Conservation (phyloP, 2,797 vertebrate species). For the Xiphophorus birchmanni region DNA sequence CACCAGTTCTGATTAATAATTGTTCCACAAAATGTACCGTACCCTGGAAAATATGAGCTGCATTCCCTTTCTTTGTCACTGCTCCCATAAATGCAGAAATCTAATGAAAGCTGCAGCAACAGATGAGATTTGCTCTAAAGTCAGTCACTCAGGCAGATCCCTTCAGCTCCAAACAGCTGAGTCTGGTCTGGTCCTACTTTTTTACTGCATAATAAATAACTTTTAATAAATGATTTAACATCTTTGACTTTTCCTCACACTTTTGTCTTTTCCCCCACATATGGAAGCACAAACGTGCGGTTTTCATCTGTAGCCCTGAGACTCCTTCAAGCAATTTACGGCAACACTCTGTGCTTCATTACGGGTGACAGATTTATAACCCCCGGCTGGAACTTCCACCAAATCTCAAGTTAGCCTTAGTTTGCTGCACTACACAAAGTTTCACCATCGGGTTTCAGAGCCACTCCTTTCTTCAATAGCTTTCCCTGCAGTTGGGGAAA, state of each 20-base stretch:
- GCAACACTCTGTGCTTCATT: conserved; percentile 49
- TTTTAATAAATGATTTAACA: conserved; percentile 7
- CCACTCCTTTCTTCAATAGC: conserved; percentile 41
- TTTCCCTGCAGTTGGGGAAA: conserved; percentile 20
- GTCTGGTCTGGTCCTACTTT: background rate
- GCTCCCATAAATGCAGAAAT: conserved; percentile 1
- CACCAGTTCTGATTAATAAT: background rate
- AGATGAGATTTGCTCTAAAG: background rate
- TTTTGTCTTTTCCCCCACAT: conserved; percentile 11
- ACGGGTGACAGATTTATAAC: conserved; percentile 60
- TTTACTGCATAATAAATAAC: background rate
- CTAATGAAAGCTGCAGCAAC: background rate
- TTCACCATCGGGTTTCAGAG: conserved; percentile 32
- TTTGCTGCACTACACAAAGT: conserved; percentile 46
- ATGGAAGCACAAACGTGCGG: conserved; percentile 16
- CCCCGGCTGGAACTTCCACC: conserved; percentile 23
- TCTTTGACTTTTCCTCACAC: conserved; percentile 2
- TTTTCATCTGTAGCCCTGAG: conserved; percentile 32
- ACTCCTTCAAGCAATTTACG: conserved; percentile 32
- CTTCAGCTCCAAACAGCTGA: conserved; percentile 4
- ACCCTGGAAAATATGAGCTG: background rate
- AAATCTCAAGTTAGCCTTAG: conserved; percentile 35
- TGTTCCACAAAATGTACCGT: background rate
- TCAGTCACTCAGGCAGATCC: background rate
- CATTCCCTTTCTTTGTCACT: background rate